Base-by-base conservation (phyloP, 2,113 vertebrate species). In the Promerops cafer region DNA sequence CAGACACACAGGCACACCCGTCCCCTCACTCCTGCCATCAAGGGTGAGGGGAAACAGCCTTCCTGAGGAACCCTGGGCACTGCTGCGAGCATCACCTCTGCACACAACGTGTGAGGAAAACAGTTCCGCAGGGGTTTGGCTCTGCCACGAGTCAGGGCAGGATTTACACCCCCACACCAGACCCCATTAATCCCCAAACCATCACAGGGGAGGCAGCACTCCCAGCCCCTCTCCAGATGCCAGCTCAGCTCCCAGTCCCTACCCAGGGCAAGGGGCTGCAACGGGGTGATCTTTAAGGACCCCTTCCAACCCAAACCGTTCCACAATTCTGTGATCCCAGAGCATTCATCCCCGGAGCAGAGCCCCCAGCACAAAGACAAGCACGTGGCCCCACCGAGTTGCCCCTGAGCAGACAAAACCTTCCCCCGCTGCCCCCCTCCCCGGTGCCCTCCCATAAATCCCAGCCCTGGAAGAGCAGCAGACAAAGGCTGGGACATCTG, bases 401-500 rank as follows among this genome's bases (percentile, higher is more conserved):
- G 3, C 71, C 68, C 71, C 37, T 37, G 53, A n/a, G 87, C 56
- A 65, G 86, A 96, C 94, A 94, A 95, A 95, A 96, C 87, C 42
- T 3, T n/a, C 37, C 35, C 52, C 53, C 59, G 0, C 47, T 12
- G 4, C 50, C 50, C 19, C 81, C 56, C 50, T 28, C 37, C 42
- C 30, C 11, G 0, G 40, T 47, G 71, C 78, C 45, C 68, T 60
- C 9, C 84, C 59, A 42, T 71, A 66, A 93, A 90, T 71, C 60
- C 65, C 7, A 0, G n/a, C 80, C 35, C 47, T 83, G 80, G 72
- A 89, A 94, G 50, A 1, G 27, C 69, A 15, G n/a, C 64, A 59
- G 28, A 97, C 90, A 92, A 96, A 96, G 45, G 89, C 68, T 77
- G 87, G 42, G 69, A 84, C 92, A 96, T 95, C 93, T 95, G 81